Conservation (phyloP, 2,888 invertebrate species). For the Macropis europaea region DNA sequence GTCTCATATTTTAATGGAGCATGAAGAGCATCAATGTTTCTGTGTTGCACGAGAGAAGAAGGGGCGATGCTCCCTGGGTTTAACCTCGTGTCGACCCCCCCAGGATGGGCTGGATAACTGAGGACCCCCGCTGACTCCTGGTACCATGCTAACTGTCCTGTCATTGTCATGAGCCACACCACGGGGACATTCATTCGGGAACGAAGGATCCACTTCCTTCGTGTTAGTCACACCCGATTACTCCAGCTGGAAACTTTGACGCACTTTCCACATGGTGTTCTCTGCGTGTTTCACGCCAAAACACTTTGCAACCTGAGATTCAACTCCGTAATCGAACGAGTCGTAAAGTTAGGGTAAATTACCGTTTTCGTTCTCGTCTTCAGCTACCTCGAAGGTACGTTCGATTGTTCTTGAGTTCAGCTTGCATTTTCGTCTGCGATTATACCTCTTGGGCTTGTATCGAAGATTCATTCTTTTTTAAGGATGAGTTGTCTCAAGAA, state of each 20-base stretch:
- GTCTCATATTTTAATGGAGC: conserved; percentile 22
- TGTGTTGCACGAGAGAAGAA: not conserved
- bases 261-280: not conserved
- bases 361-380: too few species aligned
- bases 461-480: too few species aligned
- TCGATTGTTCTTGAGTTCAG: too few species aligned
- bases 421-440: too few species aligned
- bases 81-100: conserved; percentile 31
- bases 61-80: not conserved
- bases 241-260: not conserved
- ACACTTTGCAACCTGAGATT: too few species aligned
- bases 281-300: too few species aligned
- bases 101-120: conserved; percentile 24
- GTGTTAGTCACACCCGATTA: conserved; percentile 53
- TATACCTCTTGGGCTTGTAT: too few species aligned
- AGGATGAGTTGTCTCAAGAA: too few species aligned
- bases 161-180: conserved; percentile 70
- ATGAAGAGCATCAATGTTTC: not conserved
- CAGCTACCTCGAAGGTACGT: too few species aligned
- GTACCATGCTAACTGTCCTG: conserved; percentile 65
- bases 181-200: conserved; percentile 54
- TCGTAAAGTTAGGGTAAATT: too few species aligned
- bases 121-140: conserved; percentile 55
- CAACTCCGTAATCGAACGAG: too few species aligned
- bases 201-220: conserved; percentile 39